These are phyloP conservation scores for Rhynchonycteris naso DNA, from an alignment of 2,797 vertebrate species.

Conservation along the genomic window DNA sequence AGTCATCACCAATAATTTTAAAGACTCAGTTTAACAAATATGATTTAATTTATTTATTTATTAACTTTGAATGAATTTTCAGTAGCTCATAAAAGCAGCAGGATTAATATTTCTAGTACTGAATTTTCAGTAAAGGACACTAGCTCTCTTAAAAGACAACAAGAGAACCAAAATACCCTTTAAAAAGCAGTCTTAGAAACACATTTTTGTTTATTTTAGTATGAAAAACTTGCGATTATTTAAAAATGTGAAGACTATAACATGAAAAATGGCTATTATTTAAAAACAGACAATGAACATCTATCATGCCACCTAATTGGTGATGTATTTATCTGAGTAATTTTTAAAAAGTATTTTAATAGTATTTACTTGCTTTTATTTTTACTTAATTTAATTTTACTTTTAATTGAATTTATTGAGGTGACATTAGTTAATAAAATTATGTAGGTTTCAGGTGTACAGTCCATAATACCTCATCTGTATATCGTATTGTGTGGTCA, in stretches of 20 bases:
- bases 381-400: too few species aligned
- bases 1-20: not conserved
- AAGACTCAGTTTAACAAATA: not conserved
- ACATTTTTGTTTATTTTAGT: not conserved
- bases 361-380: not conserved
- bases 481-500: too few species aligned
- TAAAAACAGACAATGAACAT: not conserved
- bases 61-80: slow-evolving; percentile 13
- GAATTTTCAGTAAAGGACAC: not conserved
- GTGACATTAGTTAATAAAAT: too few species aligned
- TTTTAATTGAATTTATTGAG: too few species aligned
- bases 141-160: not conserved
- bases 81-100: not conserved
- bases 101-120: not conserved
- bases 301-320: not conserved
- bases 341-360: not conserved
- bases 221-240: not conserved
- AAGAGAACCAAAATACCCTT: not conserved
- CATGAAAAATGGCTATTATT: not conserved
- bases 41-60: not conserved
- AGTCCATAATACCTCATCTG: too few species aligned
- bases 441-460: too few species aligned
- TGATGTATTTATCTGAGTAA: not conserved
- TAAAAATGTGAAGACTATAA: not conserved
- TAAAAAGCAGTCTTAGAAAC: not conserved